A percentile compares a stretch with the other conserved stretches of the same genome.
These are phyloP conservation scores for Narcine bancroftii DNA, from an alignment of 2,113 vertebrate species.

Conservation along the genomic window DNA sequence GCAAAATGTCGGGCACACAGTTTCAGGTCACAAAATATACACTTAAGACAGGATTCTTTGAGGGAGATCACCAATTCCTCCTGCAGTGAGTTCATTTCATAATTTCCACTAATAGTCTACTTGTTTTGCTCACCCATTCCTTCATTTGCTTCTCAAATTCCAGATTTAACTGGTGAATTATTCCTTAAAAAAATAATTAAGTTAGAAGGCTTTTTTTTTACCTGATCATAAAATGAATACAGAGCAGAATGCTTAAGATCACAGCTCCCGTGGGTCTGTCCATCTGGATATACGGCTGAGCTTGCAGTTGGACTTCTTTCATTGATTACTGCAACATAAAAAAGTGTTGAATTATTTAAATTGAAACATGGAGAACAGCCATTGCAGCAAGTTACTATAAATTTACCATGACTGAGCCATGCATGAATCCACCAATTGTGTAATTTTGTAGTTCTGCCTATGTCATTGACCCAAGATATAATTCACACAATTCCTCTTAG, in stretches of 20 bases:
- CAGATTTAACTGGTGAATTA: neutral
- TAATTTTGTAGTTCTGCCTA: neutral
- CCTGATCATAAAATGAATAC: slow-evolving; percentile 61
- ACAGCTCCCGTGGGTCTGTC: slow-evolving; percentile 62
- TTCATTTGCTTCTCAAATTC: neutral
- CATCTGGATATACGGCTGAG: slow-evolving; percentile 59
- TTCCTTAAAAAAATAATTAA: neutral
- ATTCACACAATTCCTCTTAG: neutral
- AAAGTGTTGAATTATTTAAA: neutral
- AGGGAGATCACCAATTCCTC: neutral
- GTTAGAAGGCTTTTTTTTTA: slow-evolving; percentile 42
- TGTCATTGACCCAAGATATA: neutral
- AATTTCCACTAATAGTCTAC: neutral
- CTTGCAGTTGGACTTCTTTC: slow-evolving; percentile 57
- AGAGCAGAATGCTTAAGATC: slow-evolving; percentile 55
- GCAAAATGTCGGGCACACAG: no score
- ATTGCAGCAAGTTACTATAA: neutral
- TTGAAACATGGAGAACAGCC: neutral
- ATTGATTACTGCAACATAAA: slow-evolving; percentile 58
- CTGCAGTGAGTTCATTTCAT: neutral
- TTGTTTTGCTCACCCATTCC: neutral
- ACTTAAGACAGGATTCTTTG: neutral
- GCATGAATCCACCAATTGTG: neutral
- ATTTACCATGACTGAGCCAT: neutral
- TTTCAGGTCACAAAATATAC: neutral